Evolutionary conservation across 2,888 invertebrate species (phyloP).

Genomic region (Eupeodes latifasciatus): DNA sequence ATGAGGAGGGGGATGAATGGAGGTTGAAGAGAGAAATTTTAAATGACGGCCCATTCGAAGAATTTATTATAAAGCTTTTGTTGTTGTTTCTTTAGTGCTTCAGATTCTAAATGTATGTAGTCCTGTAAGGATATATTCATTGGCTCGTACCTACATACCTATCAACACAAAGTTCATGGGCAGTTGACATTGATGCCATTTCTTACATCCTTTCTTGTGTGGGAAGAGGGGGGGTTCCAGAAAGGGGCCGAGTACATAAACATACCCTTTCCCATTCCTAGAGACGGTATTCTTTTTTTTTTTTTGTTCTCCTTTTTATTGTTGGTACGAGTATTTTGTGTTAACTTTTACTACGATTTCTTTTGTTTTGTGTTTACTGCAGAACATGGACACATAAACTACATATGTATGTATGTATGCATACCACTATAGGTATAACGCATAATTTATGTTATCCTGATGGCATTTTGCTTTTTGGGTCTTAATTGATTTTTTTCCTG

Average conservation of each 20-base stretch:
- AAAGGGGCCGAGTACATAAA: neutral
- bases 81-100: conserved; percentile 43
- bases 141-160: conserved; percentile 38
- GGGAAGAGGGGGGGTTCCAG: neutral
- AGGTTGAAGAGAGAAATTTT: conserved; percentile 21
- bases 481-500: conserved; percentile 75
- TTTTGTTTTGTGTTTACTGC: conserved; percentile 45
- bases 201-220: conserved; percentile 7
- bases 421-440: neutral
- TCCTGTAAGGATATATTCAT: conserved; percentile 61
- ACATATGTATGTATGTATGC: conserved; percentile 13
- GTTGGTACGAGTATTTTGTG: conserved; percentile 13
- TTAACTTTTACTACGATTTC: conserved; percentile 37
- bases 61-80: conserved; percentile 68
- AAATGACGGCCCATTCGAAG: conserved; percentile 60
- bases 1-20: too few species aligned
- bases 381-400: conserved; percentile 34
- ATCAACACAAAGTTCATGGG: conserved; percentile 57
- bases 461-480: conserved; percentile 48
- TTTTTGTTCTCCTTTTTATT: neutral
- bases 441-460: conserved; percentile 3
- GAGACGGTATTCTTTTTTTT: neutral
- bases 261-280: neutral
- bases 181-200: conserved; percentile 72
- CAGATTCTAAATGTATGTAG: conserved; percentile 3